These are phyloP conservation scores for Lethenteron reissneri DNA, from an alignment of 2,113 vertebrate genomes.

Conservation along the genomic window DNA sequence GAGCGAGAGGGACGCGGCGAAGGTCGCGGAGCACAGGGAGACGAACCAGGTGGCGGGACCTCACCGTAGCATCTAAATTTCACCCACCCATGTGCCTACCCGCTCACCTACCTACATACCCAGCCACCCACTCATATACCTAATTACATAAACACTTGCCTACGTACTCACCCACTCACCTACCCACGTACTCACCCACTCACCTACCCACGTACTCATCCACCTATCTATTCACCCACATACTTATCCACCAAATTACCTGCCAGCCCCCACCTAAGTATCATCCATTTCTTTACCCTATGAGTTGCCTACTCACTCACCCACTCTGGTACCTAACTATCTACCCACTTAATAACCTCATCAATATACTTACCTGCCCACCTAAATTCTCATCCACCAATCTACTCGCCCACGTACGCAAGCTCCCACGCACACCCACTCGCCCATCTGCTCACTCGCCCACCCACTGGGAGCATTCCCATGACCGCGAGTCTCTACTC, in stretches of 20 bases:
- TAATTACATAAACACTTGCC: no score
- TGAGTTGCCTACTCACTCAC: neutral
- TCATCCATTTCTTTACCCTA: neutral
- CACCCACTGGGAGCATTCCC: neutral
- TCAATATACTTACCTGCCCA: neutral
- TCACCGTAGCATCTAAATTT: no score
- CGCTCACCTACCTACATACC: no score
- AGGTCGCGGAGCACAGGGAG: conserved; percentile 19
- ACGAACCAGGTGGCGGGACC: conserved; percentile 16
- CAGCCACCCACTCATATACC: no score
- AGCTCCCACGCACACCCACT: neutral
- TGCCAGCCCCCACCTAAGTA: no score
- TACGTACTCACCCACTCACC: no score
- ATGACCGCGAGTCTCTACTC: neutral
- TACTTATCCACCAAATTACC: no score
- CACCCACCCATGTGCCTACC: no score
- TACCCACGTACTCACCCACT: no score
- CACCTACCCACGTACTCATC: no score
- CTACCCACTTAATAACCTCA: neutral
- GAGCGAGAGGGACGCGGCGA: conserved; percentile 17
- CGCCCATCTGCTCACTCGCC: neutral
- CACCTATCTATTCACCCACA: no score
- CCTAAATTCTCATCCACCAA: neutral
- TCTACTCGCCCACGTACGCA: neutral
- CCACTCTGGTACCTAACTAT: neutral